phyloP scores from a whole-genome alignment of 1,140 invertebrate genomes.

The Plutomurus gul region DNA sequence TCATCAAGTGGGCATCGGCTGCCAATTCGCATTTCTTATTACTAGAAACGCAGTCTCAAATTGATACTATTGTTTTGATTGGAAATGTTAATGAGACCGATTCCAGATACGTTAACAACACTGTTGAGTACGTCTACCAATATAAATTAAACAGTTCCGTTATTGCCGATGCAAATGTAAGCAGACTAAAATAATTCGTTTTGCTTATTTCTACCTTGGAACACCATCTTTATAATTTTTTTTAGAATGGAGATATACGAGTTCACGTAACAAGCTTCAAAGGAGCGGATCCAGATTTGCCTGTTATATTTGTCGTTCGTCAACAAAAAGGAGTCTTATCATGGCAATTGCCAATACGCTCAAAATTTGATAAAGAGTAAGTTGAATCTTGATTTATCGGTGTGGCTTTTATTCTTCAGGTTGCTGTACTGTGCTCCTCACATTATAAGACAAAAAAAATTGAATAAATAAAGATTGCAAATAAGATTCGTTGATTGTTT shows the following conservation, averaged over 20 bases:
- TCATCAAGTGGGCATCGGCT: too few species aligned
- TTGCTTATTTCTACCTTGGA: neutral
- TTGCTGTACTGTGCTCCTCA: neutral
- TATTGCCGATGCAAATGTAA: neutral
- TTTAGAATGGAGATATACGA: slow-evolving; percentile 44
- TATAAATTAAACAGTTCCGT: slow-evolving; percentile 37
- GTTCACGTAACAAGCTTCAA: slow-evolving; percentile 59
- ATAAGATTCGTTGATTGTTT: too few species aligned
- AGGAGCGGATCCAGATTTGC: slow-evolving; percentile 62
- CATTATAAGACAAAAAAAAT: too few species aligned
- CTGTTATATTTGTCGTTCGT: slow-evolving; percentile 68
- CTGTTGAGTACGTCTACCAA: slow-evolving; percentile 44
- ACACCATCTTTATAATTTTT: neutral
- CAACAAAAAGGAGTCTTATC: slow-evolving; percentile 70
- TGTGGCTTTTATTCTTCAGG: neutral
- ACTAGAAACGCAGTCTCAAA: too few species aligned
- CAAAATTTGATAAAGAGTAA: slow-evolving; percentile 39
- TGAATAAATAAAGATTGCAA: neutral
- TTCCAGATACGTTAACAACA: slow-evolving; percentile 15
- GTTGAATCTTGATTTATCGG: neutral
- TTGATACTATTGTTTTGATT: slow-evolving; percentile 7
- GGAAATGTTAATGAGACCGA: neutral
- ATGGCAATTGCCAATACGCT: slow-evolving; percentile 68
- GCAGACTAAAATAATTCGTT: neutral
- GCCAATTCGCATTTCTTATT: too few species aligned